A percentile compares a stretch with the other conserved stretches of the same genome.
Conservation (phyloP, 2,888 invertebrate genomes). For the Crocallis elinguaria region DNA sequence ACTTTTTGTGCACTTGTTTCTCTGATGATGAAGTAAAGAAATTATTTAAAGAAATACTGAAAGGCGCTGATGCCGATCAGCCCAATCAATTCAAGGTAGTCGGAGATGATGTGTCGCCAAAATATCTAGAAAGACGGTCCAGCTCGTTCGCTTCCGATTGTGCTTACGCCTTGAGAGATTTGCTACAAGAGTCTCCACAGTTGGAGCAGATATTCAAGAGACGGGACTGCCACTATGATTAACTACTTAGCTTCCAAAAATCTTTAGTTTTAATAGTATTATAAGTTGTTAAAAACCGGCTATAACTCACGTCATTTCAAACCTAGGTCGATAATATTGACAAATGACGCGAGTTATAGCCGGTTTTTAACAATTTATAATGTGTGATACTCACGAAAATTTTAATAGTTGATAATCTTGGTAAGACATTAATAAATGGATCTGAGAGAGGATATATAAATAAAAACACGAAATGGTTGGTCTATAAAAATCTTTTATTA, state of each 20-base stretch:
- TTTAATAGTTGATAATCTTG: too few relatives aligned
- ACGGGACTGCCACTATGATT: conserved; percentile 44
- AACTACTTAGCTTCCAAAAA: too few relatives aligned
- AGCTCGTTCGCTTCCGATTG: conserved; percentile 56
- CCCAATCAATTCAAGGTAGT: conserved; percentile 39
- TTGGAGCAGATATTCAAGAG: conserved; percentile 64
- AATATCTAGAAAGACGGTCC: conserved; percentile 39
- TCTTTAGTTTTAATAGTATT: too few relatives aligned
- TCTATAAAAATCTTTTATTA: conserved; percentile 83
- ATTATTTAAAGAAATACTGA: conserved; percentile 40
- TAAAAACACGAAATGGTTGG: conserved; percentile 42
- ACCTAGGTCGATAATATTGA: too few relatives aligned
- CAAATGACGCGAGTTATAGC: too few relatives aligned
- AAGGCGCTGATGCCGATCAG: conserved; percentile 9
- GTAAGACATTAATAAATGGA: background rate
- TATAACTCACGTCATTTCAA: too few relatives aligned
- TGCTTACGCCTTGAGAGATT: conserved; percentile 53
- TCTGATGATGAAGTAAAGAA: conserved; percentile 57
- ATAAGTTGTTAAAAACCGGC: too few relatives aligned
- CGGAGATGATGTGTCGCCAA: conserved; percentile 43
- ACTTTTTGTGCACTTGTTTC: conserved; percentile 64
- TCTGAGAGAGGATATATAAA: background rate
- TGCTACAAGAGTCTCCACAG: conserved; percentile 54
- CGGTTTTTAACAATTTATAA: too few relatives aligned
- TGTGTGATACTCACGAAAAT: too few relatives aligned